Evolutionary conservation across 2,888 invertebrate genomes (phyloP), one percentile per base, ranked within the genome.

Genomic region (Julus scandinavius): DNA sequence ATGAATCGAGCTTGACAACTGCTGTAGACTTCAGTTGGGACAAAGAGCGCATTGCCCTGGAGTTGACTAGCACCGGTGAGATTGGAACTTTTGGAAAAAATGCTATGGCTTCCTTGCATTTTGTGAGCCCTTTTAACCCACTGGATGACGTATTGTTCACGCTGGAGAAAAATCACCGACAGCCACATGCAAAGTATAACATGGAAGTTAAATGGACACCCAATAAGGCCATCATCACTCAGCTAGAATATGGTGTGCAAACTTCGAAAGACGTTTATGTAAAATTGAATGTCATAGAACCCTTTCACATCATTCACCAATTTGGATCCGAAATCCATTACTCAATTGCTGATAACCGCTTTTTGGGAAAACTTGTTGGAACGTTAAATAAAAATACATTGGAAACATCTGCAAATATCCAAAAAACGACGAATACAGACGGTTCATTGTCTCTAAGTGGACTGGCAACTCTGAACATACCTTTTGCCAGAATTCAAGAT

Each of bases 131-230:
- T 6, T 87, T 80, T 49, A 13, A 80, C 20, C 40, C 20, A 9
- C 49, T 88, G n/a, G 83, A 87, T 20, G 87, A 87, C 41, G 17
- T 87, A 11, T 38, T 80, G 38, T 29, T 88, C 7, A 83, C 87
- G 0, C 9, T 87, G 11, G 54, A 45, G 17, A 9, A 29, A n/a
- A 58, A 87, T 15, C 41, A 45, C 6, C 49, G 50, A 41, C 45
- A 80, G n/a, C 41, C 88, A 15, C 83, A 29, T n/a, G 17, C 80
- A 29, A 45, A 50, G 13, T 50, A 87, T 38, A 41, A 49, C 13
- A 45, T 88, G 49, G 87, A 88, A 83, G 20, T 83, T 5, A 87
- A 88, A 72, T 87, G 80, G 87, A 87, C 41, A 40, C 40, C 63
- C 84, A 80, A 88, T 41, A 20, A 29, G 50, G 11, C 49, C 13